Evolutionary conservation across 2,113 vertebrate genomes (phyloP).

Genomic region (Corythornis vintsioides): DNA sequence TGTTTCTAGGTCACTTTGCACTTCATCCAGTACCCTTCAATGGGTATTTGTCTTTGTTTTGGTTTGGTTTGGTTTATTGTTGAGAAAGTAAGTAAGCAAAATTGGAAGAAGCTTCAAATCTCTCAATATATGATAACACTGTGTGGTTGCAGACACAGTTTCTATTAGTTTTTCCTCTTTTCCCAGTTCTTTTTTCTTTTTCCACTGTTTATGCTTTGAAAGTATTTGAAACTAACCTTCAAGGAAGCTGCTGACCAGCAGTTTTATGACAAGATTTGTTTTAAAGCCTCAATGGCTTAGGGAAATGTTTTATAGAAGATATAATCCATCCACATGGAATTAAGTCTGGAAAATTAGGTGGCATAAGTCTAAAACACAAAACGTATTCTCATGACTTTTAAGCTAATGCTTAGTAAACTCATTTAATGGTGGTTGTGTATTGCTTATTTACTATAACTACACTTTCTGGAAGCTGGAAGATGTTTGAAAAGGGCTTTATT

Average conservation of each 20-base stretch:
- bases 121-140: not conserved
- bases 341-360: conserved; percentile 60
- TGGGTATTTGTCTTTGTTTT: not conserved
- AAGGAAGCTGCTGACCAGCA: conserved; percentile 59
- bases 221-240: conserved; percentile 45
- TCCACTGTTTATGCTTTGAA: conserved; percentile 8
- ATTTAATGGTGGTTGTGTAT: not conserved
- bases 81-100: not conserved
- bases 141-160: not conserved
- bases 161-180: not conserved
- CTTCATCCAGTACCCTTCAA: not conserved
- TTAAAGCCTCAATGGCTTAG: conserved; percentile 58
- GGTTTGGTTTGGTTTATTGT: not conserved
- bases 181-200: not conserved
- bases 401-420: conserved; percentile 42
- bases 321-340: conserved; percentile 47
- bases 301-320: conserved; percentile 51
- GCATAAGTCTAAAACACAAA: conserved; percentile 46
- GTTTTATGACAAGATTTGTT: conserved; percentile 64
- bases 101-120: not conserved
- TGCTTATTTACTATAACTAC: not conserved
- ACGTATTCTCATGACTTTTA: conserved; percentile 55
- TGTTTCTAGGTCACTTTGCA: not conserved
- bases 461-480: not conserved
- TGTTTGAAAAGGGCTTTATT: not conserved